Evolutionary conservation across 2,888 invertebrate species (phyloP).

Genomic region (Allacma fusca): DNA sequence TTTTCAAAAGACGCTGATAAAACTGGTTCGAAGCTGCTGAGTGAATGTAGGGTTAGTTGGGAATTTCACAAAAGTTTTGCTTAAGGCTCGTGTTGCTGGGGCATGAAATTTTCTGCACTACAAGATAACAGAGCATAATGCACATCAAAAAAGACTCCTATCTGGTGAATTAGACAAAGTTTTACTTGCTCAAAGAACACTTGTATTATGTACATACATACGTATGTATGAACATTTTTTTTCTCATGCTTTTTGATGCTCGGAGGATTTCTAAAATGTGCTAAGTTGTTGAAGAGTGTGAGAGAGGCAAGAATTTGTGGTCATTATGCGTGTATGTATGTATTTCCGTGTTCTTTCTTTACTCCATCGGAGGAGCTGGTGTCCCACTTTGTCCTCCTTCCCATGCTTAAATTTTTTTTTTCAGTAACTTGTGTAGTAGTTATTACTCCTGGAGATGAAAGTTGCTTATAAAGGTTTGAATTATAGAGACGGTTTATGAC

Average conservation of each 20-base stretch:
- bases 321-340: conserved; percentile 12
- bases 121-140: background rate
- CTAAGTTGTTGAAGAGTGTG: conserved; percentile 22
- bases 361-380: background rate
- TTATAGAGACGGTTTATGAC: too few species aligned
- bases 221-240: background rate
- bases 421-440: background rate
- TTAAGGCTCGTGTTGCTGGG: background rate
- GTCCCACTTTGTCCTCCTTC: conserved; percentile 31
- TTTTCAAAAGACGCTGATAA: conserved; percentile 14
- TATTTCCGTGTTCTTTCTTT: conserved; percentile 26
- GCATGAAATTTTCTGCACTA: background rate
- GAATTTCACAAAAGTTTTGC: conserved; percentile 2
- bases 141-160: background rate
- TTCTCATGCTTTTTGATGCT: background rate
- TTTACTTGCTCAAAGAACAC: background rate
- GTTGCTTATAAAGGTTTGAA: background rate
- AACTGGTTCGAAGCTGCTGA: conserved; percentile 31
- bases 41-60: background rate
- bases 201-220: too few species aligned
- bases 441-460: background rate
- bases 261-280: conserved; percentile 25
- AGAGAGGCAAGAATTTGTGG: conserved; percentile 17
- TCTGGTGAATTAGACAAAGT: background rate
- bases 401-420: background rate